Base-by-base conservation (phyloP, 2,797 vertebrate genomes). In the Octomys mimax region DNA sequence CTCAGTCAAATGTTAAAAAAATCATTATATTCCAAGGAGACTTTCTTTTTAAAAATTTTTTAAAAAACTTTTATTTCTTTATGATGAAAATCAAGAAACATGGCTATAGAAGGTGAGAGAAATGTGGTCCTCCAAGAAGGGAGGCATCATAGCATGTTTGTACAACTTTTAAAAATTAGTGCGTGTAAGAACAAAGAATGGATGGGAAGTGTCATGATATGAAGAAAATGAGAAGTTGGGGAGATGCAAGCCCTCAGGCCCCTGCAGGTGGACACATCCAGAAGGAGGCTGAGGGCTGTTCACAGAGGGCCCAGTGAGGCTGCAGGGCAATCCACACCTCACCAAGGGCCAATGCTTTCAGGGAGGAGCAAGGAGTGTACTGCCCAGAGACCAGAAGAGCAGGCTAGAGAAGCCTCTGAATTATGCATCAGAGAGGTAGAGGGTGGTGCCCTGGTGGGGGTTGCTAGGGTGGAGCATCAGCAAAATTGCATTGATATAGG, bases 1-100 rank as follows among this genome's bases (percentile, higher is more conserved):
- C 96, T 97, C 98, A 3, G 31, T 97, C 95, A 90, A 97, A 92
- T 95, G 83, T 66, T 98, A 54, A 54, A 13, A 54, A 54, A 49
- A 49, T 49, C 49, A 54, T 54, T 16, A 14, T 54, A 54, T 11
- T 54, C 52, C 52, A 54, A 54, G 52, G 52, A 54, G 52, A 54
- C 52, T 54, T 52, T 52, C 52, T 52, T 52, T 52, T 54, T 54
- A 12, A 54, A 54, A 54, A 49, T 42, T 52, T 52, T 52, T 52
- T 52, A 52, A 52, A 52, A 52, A 52, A 52, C 1, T 54, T 54
- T 54, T 54, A 54, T 54, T 16, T 54, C 52, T 54, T 54, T 54
- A n/a, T n/a, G n/a, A n/a, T n/a, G n/a, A n/a, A n/a, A n/a, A n/a
- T n/a, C n/a, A 11, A 46, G 62, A 89, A 85, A 59, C 33, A 10